Conservation (phyloP, 2,797 vertebrate genomes). For the Coregonus ussuriensis region DNA sequence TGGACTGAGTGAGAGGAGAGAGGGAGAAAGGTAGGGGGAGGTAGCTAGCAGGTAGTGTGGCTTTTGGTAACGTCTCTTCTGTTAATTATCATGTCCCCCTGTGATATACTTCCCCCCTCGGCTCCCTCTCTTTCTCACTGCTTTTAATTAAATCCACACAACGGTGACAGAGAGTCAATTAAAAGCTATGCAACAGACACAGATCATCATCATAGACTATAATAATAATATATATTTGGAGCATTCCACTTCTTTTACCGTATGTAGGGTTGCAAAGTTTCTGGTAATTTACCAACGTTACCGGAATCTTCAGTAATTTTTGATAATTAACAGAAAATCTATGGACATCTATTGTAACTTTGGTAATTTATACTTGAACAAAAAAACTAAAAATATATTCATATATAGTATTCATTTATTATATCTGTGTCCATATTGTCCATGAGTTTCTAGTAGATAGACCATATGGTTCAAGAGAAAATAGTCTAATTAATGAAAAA, state of each 20-base stretch:
- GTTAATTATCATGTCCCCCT: constrained; percentile 70
- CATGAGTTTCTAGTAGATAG: too few relatives aligned
- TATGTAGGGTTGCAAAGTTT: background rate
- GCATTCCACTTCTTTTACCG: too few relatives aligned
- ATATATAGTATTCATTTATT: too few relatives aligned
- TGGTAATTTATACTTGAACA: too few relatives aligned
- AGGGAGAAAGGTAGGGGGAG: constrained; percentile 16
- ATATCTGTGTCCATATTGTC: too few relatives aligned
- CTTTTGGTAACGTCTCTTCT: constrained; percentile 60
- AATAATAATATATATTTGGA: background rate
- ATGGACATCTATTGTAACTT: too few relatives aligned
- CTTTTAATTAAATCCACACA: constrained; percentile 79
- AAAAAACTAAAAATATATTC: too few relatives aligned
- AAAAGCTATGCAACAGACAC: constrained; percentile 59
- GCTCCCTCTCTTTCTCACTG: constrained; percentile 60
- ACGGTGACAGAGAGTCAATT: constrained; percentile 69
- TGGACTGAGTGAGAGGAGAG: constrained; percentile 31
- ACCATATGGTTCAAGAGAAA: too few relatives aligned
- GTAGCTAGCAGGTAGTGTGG: constrained; percentile 52
- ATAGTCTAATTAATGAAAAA: too few relatives aligned
- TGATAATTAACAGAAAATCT: too few relatives aligned
- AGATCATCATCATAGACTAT: constrained; percentile 27
- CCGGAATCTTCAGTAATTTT: too few relatives aligned
- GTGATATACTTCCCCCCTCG: constrained; percentile 47
- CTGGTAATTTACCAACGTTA: too few relatives aligned